phyloP scores from a whole-genome alignment of 2,888 invertebrate genomes.

The Metalampra italica region DNA sequence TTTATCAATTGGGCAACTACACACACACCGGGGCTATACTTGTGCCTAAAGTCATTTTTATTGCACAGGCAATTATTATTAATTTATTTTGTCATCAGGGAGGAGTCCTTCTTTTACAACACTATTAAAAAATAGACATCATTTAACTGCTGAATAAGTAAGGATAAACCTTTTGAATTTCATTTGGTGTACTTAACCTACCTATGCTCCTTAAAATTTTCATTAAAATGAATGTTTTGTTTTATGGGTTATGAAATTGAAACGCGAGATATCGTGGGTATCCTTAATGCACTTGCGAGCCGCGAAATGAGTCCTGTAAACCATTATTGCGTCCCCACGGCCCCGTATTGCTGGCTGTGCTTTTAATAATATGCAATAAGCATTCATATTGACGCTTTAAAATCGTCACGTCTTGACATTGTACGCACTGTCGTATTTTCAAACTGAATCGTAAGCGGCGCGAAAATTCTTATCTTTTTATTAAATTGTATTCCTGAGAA shows the following conservation, averaged over 20 bases:
- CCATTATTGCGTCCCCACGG: constrained; percentile 36
- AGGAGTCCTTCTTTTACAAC: no score
- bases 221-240: constrained; percentile 17
- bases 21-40: no score
- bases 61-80: no score
- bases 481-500: not conserved
- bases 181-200: no score
- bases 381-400: constrained; percentile 20
- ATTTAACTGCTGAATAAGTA: no score
- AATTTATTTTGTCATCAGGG: no score
- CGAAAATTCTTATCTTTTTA: not conserved
- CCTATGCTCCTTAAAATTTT: constrained; percentile 5
- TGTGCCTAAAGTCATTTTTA: no score
- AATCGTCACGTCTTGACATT: constrained; percentile 19
- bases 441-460: not conserved
- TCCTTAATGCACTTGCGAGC: constrained; percentile 42
- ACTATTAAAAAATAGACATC: no score
- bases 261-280: constrained; percentile 33
- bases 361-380: constrained; percentile 29
- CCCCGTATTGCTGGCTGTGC: constrained; percentile 24
- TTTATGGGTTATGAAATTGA: constrained; percentile 30
- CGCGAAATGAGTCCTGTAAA: constrained; percentile 19
- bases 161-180: no score
- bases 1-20: no score
- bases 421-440: constrained; percentile 14